Percentiles rank a stretch among this genome's conserved stretches.
Evolutionary conservation across 2,888 invertebrate genomes (phyloP).

Genomic region (Aporophyla lueneburgensis): DNA sequence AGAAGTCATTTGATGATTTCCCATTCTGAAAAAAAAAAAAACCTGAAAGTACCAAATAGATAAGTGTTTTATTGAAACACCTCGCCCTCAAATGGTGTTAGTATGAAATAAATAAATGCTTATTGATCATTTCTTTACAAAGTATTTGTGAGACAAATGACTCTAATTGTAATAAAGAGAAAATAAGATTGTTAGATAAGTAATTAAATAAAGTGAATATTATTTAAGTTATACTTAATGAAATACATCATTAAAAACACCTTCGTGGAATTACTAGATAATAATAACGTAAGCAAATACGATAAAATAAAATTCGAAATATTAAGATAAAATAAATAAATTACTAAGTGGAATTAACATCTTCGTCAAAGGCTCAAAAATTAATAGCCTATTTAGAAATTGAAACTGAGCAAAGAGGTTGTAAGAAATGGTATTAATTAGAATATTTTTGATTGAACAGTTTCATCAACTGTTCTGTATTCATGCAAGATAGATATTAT

Average conservation of each 20-base stretch:
- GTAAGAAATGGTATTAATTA: conserved; percentile 17
- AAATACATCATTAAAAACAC: background rate
- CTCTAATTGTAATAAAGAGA: background rate
- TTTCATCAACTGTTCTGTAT: background rate
- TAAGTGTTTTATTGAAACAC: no score
- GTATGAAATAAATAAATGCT: no score
- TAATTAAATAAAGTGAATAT: background rate
- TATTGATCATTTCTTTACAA: background rate
- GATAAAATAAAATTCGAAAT: background rate
- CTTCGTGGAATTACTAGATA: background rate
- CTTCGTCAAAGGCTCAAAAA: conserved; percentile 10
- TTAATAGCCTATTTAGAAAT: conserved; percentile 2
- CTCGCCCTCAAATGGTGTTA: background rate
- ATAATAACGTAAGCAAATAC: background rate
- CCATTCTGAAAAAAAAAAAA: no score
- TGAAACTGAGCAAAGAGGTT: conserved; percentile 7
- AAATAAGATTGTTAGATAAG: background rate
- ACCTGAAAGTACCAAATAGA: no score
- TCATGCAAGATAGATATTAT: background rate
- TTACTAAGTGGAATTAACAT: background rate
- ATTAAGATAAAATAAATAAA: conserved; percentile 10
- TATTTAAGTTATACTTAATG: background rate
- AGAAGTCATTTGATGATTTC: no score
- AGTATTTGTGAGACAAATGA: background rate
- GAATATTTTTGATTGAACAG: conserved; percentile 11